Base-by-base conservation (phyloP, 2,888 invertebrate species). In the Plebejus anna region DNA sequence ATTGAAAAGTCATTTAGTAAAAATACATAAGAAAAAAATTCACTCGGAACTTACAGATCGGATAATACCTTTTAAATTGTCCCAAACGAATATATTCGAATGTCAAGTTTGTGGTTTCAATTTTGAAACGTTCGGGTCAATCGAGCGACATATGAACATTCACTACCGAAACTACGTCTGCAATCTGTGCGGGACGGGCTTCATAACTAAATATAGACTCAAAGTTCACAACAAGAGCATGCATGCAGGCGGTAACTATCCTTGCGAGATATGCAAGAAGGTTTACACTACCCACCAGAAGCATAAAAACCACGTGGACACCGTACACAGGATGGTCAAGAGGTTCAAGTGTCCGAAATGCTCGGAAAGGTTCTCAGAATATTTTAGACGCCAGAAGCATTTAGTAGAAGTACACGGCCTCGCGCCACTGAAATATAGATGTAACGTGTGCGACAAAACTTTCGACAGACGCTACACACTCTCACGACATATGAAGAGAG, bases 61-160 rank as follows among this genome's bases (percentile, higher is more conserved):
- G 71, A 86, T 92, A 0, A 87, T 93, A 72, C 93, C 93, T 0
- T 93, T 88, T 75, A 90, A 89, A 75, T 73, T 93, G 6, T 81
- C 85, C 0, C 79, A 82, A 0, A 81, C 81, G 0, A 86, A 85
- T 4, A 82, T 86, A 0, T 89, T 83, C 7, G 87, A 89, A 9
- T 93, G 93, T 59, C 89, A 90, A 79, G 79, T 90, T 0, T 92
- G 92, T 7, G 88, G 87, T 0, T 88, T 88, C 28, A 86, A 80
- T 9, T 92, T 90, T 59, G 91, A 92, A 77, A 92, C 92, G 0
- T 92, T 92, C 75, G 92, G 92, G 0, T 87, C 92, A 0, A 89
- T 91, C 1, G 92, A 92, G 51, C 76, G 90, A 0, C 92, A 93
- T 78, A 93, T 93, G 93, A 92, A 92, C 5, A 86, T 88, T 0